Percentiles rank a stretch among this genome's conserved stretches.
Conservation (phyloP, 1,140 invertebrate genomes). For the Cardiocondyla obscurior region DNA sequence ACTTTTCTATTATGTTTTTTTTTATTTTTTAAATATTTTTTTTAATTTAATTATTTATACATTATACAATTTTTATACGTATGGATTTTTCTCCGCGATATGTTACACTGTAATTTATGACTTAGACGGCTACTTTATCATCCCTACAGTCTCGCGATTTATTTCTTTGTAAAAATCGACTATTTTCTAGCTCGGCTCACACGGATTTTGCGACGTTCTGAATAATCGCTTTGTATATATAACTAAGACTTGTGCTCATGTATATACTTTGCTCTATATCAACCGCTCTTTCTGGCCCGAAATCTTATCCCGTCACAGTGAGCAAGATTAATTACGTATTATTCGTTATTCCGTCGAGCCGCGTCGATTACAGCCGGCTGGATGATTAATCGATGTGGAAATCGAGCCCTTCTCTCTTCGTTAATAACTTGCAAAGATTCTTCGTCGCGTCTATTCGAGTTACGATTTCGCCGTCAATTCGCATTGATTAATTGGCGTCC, state of each 20-base stretch:
- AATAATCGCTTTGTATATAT: conserved; percentile 40
- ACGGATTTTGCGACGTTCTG: conserved; percentile 24
- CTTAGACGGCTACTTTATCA: not conserved
- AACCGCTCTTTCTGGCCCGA: not conserved
- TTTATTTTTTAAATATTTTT: not conserved
- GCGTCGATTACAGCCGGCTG: conserved; percentile 53
- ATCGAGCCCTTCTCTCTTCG: conserved; percentile 18
- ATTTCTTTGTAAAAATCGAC: not conserved
- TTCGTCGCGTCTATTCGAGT: not conserved
- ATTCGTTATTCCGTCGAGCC: conserved; percentile 43
- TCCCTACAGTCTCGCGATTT: not conserved
- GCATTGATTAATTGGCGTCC: conserved; percentile 65
- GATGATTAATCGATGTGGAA: conserved; percentile 59
- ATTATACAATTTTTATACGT: not conserved
- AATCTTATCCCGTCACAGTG: conserved; percentile 17
- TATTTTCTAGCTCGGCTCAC: not conserved
- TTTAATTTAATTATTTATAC: not conserved
- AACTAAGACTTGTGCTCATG: conserved; percentile 52
- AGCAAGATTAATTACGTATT: conserved; percentile 57
- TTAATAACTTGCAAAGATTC: conserved; percentile 35
- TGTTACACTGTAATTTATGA: not conserved
- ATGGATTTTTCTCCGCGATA: not conserved
- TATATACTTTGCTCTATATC: conserved; percentile 43
- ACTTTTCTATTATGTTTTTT: not conserved
- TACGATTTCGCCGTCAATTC: conserved; percentile 33